These are phyloP conservation scores for Pseudopleuronectes americanus DNA, from an alignment of 2,797 vertebrate genomes.

Conservation along the genomic window DNA sequence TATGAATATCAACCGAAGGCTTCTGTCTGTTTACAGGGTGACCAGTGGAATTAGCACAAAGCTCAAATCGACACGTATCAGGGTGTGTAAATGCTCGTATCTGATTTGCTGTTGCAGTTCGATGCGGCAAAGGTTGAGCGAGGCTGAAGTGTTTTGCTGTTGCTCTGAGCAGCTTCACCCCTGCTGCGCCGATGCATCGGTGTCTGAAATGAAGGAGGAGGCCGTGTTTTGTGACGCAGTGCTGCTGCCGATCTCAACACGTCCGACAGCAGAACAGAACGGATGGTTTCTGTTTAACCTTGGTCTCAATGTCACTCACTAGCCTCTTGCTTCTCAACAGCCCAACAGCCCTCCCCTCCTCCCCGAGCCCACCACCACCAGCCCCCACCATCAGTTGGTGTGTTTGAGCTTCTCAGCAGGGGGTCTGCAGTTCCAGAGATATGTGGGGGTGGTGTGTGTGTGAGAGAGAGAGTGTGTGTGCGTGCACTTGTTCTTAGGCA, in stretches of 20 bases:
- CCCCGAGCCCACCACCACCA: slow-evolving; percentile 33
- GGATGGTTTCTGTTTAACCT: slow-evolving; percentile 73
- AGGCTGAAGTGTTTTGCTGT: slow-evolving; percentile 16
- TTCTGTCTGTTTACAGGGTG: slow-evolving; percentile 18
- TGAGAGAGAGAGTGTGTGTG: slow-evolving; percentile 20
- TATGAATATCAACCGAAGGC: slow-evolving; percentile 4
- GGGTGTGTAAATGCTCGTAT: not conserved
- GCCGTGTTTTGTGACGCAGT: slow-evolving; percentile 36
- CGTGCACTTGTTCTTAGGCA: too few species aligned
- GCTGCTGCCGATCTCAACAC: slow-evolving; percentile 32
- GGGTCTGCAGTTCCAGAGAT: slow-evolving; percentile 72
- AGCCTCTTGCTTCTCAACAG: slow-evolving; percentile 59
- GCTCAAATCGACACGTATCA: not conserved
- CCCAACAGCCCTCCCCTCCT: slow-evolving; percentile 46
- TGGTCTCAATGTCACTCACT: slow-evolving; percentile 80
- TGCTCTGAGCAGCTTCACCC: slow-evolving; percentile 11
- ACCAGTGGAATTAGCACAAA: slow-evolving; percentile 17
- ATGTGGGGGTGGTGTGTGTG: slow-evolving; percentile 64
- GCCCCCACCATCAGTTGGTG: slow-evolving; percentile 63
- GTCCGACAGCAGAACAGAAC: slow-evolving; percentile 45
- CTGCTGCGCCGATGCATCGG: not conserved
- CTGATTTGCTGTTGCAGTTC: not conserved
- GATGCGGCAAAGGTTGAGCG: slow-evolving; percentile 14
- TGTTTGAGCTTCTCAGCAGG: slow-evolving; percentile 80
- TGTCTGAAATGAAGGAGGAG: slow-evolving; percentile 22